phyloP scores from a whole-genome alignment of 1,140 invertebrate species.

The Tigriopus japonicus region DNA sequence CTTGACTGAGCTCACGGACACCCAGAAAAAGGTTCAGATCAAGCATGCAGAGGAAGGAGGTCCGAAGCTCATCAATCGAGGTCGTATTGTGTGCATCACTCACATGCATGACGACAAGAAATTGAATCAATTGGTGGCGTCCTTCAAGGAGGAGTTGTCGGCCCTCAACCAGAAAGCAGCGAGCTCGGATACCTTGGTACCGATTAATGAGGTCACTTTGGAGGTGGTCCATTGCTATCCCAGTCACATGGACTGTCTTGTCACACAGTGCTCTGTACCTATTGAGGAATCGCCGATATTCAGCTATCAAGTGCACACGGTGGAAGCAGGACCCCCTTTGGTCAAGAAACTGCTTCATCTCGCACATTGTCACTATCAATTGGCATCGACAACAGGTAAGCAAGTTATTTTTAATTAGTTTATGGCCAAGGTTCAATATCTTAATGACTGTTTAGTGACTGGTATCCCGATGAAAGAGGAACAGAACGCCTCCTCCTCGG shows the following conservation, averaged over 20 bases:
- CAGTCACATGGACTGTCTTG: slow-evolving; percentile 18
- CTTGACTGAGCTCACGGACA: slow-evolving; percentile 55
- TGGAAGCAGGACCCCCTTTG: slow-evolving; percentile 31
- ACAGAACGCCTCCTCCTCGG: slow-evolving; percentile 89
- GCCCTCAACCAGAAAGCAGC: background rate
- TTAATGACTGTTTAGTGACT: no score
- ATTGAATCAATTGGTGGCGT: slow-evolving; percentile 61
- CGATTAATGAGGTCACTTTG: slow-evolving; percentile 29
- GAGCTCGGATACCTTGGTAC: slow-evolving; percentile 22
- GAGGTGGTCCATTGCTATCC: slow-evolving; percentile 17
- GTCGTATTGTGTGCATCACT: slow-evolving; percentile 70
- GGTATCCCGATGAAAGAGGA: slow-evolving; percentile 99
- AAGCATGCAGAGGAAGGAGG: slow-evolving; percentile 34
- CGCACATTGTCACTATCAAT: slow-evolving; percentile 50
- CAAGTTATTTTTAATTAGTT: no score
- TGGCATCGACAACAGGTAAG: slow-evolving; percentile 62
- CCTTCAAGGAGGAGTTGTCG: slow-evolving; percentile 26
- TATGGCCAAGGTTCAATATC: no score
- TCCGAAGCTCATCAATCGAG: slow-evolving; percentile 39
- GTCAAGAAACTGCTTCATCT: slow-evolving; percentile 45
- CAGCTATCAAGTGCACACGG: slow-evolving; percentile 27
- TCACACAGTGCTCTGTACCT: slow-evolving; percentile 18
- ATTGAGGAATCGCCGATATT: slow-evolving; percentile 18
- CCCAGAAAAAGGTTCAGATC: slow-evolving; percentile 39
- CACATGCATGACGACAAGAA: slow-evolving; percentile 61